A percentile compares a stretch with the other conserved stretches of the same genome.
These are phyloP conservation scores for Phocoena phocoena DNA, from an alignment of 2,113 vertebrate species.

Conservation along the genomic window DNA sequence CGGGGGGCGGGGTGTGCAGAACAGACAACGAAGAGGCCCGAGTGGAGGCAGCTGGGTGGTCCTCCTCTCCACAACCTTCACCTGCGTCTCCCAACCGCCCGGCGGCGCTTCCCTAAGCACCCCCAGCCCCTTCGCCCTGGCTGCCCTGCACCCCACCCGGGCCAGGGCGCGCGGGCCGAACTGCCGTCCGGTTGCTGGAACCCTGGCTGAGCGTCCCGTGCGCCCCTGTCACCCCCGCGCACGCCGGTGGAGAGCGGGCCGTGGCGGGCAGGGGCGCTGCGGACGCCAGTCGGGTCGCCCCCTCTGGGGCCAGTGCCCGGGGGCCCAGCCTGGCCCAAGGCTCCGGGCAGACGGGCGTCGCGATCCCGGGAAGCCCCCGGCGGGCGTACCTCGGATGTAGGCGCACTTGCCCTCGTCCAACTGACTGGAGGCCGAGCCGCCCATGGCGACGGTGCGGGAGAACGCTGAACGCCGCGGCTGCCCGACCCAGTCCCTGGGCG, in stretches of 20 bases:
- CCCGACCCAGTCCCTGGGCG: neutral
- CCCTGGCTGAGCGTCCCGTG: neutral
- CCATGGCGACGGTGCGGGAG: slow-evolving; percentile 83
- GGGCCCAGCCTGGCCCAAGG: neutral
- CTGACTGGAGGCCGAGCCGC: slow-evolving; percentile 87
- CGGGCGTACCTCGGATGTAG: slow-evolving; percentile 90
- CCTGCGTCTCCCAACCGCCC: neutral
- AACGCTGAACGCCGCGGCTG: neutral
- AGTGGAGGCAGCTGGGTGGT: fast-evolving
- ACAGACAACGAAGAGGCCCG: too few relatives aligned
- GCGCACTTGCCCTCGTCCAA: slow-evolving; percentile 90
- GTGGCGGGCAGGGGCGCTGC: too few relatives aligned
- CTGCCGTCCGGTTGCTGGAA: neutral
- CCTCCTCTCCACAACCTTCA: neutral
- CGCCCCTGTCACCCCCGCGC: neutral
- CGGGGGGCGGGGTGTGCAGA: neutral
- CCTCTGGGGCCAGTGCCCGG: neutral
- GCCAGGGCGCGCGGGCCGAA: neutral
- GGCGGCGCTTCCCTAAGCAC: neutral
- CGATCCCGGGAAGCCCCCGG: neutral
- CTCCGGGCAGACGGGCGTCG: neutral
- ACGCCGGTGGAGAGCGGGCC: neutral
- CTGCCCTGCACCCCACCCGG: too few relatives aligned
- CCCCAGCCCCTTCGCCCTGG: fast-evolving
- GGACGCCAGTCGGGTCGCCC: too few relatives aligned